A percentile compares a stretch with the other conserved stretches of the same genome.
Conservation (phyloP, 2,797 vertebrate genomes). For the Enteromius anoplus region DNA sequence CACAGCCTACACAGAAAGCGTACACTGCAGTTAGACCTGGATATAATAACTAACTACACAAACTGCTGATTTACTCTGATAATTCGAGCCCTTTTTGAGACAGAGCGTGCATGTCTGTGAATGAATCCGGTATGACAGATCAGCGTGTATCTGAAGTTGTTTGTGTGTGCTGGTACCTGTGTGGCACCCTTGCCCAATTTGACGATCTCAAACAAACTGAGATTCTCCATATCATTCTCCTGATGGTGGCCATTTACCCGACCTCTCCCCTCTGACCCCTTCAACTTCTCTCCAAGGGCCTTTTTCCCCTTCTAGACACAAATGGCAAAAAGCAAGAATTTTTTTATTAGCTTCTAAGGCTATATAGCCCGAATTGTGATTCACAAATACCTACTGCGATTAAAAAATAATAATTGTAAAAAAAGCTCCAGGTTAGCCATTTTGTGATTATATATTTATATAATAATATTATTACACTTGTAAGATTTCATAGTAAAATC, state of each 20-base stretch:
- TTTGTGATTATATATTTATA: background rate
- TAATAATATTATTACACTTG: background rate
- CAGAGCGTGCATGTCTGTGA: background rate
- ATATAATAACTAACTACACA: slow-evolving; percentile 8
- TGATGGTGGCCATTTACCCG: slow-evolving; percentile 99
- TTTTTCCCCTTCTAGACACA: slow-evolving; percentile 93
- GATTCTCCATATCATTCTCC: slow-evolving; percentile 99
- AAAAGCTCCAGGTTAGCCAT: background rate
- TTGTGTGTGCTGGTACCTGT: slow-evolving; percentile 81
- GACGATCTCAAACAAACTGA: slow-evolving; percentile 98
- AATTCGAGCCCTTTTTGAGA: background rate
- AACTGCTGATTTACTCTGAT: background rate
- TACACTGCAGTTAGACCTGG: background rate
- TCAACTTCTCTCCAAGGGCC: slow-evolving; percentile 85
- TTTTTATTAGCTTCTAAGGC: background rate
- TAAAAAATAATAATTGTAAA: background rate
- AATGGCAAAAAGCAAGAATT: background rate
- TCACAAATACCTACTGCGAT: background rate
- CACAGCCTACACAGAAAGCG: slow-evolving; percentile 25
- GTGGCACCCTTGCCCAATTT: slow-evolving; percentile 99
- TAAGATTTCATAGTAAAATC: background rate
- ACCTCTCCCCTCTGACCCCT: slow-evolving; percentile 81
- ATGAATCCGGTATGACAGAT: background rate
- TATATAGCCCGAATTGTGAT: background rate
- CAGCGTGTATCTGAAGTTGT: background rate